Percentiles rank a stretch among this genome's conserved stretches.
phyloP scores from a whole-genome alignment of 1,140 invertebrate genomes.

The Eupeodes corollae region DNA sequence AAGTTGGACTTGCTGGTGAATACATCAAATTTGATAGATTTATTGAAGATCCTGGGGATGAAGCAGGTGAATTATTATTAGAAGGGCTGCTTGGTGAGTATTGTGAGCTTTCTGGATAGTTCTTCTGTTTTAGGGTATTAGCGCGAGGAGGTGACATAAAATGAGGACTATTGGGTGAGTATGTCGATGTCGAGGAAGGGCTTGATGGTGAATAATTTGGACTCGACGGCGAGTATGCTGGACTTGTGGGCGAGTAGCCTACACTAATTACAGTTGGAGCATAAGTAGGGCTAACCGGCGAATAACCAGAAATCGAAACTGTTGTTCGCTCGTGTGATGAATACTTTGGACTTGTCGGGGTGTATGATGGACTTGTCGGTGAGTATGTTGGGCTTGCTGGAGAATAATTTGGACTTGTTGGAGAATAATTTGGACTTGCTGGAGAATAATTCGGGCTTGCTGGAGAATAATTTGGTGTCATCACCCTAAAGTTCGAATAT shows the following conservation, averaged over 20 bases:
- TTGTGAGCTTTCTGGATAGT: constrained; percentile 52
- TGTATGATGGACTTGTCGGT: constrained; percentile 63
- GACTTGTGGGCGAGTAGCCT: constrained; percentile 56
- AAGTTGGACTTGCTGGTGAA: constrained; percentile 47
- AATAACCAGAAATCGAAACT: no score
- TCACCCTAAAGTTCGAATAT: not conserved
- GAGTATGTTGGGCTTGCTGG: constrained; percentile 53
- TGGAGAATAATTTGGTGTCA: constrained; percentile 57
- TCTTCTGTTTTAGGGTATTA: constrained; percentile 38
- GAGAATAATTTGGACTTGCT: constrained; percentile 48
- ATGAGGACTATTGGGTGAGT: constrained; percentile 61
- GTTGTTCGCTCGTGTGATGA: constrained; percentile 33
- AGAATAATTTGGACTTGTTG: constrained; percentile 46
- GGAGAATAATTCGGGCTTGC: constrained; percentile 57
- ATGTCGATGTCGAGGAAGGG: no score
- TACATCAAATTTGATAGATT: constrained; percentile 50
- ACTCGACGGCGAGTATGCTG: constrained; percentile 53
- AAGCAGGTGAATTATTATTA: constrained; percentile 37
- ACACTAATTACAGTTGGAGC: constrained; percentile 44
- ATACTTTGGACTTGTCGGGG: constrained; percentile 62
- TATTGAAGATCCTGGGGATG: constrained; percentile 37
- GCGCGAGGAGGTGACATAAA: constrained; percentile 43
- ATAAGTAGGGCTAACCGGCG: not conserved
- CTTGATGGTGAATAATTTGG: constrained; percentile 50
- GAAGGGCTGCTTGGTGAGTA: constrained; percentile 43